Conservation (phyloP, 2,888 invertebrate genomes). For the Hirtodrosophila duncani region DNA sequence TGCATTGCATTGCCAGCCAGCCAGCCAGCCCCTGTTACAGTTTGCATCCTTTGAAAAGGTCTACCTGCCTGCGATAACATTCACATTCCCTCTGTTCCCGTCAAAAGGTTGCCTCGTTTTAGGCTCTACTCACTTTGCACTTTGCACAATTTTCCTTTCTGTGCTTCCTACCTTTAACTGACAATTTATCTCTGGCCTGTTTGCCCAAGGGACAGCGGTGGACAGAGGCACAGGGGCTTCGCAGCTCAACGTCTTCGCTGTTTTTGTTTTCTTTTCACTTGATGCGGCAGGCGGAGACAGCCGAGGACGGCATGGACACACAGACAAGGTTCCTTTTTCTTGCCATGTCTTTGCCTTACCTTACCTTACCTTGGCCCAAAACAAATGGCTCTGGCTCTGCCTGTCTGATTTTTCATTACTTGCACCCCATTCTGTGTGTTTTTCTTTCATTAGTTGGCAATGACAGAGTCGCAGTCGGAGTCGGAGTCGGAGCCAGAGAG, state of each 20-base stretch:
- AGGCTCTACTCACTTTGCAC: conserved; percentile 32
- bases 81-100: conserved; percentile 13
- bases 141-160: conserved; percentile 62
- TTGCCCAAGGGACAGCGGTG: conserved; percentile 43
- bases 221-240: background rate
- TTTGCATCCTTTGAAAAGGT: conserved; percentile 44
- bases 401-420: conserved; percentile 61
- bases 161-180: conserved; percentile 49
- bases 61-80: conserved; percentile 18
- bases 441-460: conserved; percentile 61
- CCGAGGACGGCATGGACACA: background rate
- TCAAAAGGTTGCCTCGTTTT: conserved; percentile 21
- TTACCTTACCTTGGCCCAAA: conserved; percentile 44
- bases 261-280: conserved; percentile 33
- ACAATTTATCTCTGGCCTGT: conserved; percentile 64
- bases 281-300: conserved; percentile 23
- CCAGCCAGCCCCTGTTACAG: conserved; percentile 32
- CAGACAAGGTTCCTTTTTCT: conserved; percentile 52
- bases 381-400: conserved; percentile 44
- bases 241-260: conserved; percentile 23
- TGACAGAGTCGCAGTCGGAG: conserved; percentile 18
- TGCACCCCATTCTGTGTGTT: conserved; percentile 43
- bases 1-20: background rate
- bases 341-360: too few species aligned
- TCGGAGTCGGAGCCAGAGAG: background rate